Evolutionary conservation across 2,888 invertebrate genomes (phyloP), one percentile per base, ranked within the genome.

Genomic region (Hofmannophila pseudospretella): DNA sequence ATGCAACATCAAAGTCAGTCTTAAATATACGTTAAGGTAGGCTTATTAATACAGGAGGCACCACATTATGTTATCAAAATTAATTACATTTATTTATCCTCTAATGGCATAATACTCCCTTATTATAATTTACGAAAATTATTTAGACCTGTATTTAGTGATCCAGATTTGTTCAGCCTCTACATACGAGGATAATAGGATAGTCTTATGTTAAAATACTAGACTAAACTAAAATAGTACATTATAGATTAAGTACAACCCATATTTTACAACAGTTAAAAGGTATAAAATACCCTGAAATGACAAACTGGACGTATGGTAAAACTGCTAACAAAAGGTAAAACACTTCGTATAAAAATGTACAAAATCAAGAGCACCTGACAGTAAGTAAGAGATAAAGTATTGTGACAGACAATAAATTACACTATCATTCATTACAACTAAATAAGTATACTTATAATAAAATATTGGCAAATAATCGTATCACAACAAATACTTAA

Each of bases 1-100:
- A 68, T 70, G 79, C 76, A 80, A 81, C 71, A 74, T 74, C 58
- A 53, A 75, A 62, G 68, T 85, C 84, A 85, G 84, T 85, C 85
- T 85, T 85, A 85, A 77, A 69, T 75, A 66, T 77, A 80, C 65
- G 64, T 73, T 67, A 65, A 63, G 60, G 10, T 11, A 10, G 62
- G 58, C 60, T 68, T 72, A 76, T 55, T 67, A 64, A 69, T 76
- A 77, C 67, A 67, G 54, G 63, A 82, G 84, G 84, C 81, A 84
- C 82, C 82, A 82, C 78, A 72, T 74, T 61, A 27, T 59, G 51
- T 44, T 46, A 44, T 49, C 41, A 48, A 49, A 34, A 38, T 36
- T 25, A 31, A 31, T 32, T 36, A 36, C 11, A 32, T 3, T 27
- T 30, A 30, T n/a, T 14, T 30, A 28, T 12, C n/a, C n/a, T n/a